These are phyloP conservation scores for Bellardia pandia DNA, from an alignment of 2,888 invertebrate genomes.

Conservation along the genomic window DNA sequence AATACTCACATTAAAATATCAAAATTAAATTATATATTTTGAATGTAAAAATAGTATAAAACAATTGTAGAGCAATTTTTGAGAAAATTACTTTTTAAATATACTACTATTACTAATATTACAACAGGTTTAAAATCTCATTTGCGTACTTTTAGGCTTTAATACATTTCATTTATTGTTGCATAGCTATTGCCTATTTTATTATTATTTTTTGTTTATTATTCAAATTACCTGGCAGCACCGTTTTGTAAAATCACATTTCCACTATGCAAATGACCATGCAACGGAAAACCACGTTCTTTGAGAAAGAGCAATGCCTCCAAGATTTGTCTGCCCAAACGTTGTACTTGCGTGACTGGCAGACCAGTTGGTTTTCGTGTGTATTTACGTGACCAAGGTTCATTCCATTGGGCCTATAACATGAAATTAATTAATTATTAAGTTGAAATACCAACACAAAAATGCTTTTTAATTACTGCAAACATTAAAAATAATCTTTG, in stretches of 20 bases:
- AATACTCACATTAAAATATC: background rate
- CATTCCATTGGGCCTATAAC: constrained; percentile 90
- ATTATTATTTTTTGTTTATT: background rate
- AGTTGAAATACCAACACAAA: background rate
- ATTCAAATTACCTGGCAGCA: constrained; percentile 89
- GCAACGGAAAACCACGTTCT: constrained; percentile 94
- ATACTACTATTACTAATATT: background rate
- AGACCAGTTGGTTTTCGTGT: constrained; percentile 88
- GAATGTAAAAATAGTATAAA: background rate
- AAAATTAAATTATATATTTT: background rate
- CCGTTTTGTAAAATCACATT: constrained; percentile 97
- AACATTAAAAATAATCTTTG: constrained; percentile 40
- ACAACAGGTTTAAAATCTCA: background rate
- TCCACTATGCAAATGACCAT: constrained; percentile 94
- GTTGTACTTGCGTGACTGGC: constrained; percentile 91
- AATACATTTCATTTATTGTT: background rate
- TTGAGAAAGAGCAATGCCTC: constrained; percentile 93
- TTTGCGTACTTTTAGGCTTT: constrained; percentile 35
- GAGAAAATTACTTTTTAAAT: constrained; percentile 1
- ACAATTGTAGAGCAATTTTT: background rate
- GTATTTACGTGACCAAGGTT: constrained; percentile 92
- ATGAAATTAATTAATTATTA: constrained; percentile 27
- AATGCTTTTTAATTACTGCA: constrained; percentile 34
- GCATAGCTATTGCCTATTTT: background rate
- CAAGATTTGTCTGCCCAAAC: constrained; percentile 93